Evolutionary conservation across 2,888 invertebrate species (phyloP).

Genomic region (Sympetrum striolatum): DNA sequence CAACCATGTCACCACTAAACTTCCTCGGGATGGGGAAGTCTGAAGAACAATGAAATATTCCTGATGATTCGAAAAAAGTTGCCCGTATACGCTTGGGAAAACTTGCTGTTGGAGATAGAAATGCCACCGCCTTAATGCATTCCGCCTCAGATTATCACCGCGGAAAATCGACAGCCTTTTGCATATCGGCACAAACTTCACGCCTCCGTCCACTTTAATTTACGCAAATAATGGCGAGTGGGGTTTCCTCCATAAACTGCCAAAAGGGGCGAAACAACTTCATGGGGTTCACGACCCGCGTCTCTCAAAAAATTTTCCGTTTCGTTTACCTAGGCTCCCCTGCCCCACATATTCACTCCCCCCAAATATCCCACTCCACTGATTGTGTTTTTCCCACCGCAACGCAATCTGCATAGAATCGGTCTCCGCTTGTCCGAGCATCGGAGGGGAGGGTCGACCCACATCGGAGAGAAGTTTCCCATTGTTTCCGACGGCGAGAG

Average conservation of each 20-base stretch:
- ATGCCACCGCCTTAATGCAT: too few relatives aligned
- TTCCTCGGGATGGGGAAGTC: too few relatives aligned
- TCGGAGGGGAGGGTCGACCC: background rate
- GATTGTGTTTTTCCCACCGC: background rate
- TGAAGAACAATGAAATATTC: too few relatives aligned
- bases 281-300: background rate
- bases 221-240: background rate
- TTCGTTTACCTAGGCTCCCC: background rate
- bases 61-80: too few relatives aligned
- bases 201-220: background rate
- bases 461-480: background rate
- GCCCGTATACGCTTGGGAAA: too few relatives aligned
- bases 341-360: background rate
- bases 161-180: too few relatives aligned
- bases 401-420: background rate
- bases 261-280: background rate
- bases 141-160: too few relatives aligned
- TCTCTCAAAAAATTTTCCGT: background rate
- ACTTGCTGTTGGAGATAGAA: too few relatives aligned
- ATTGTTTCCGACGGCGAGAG: background rate
- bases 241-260: background rate
- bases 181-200: too few relatives aligned
- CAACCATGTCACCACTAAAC: too few relatives aligned
- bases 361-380: background rate
- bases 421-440: background rate